phyloP scores from a whole-genome alignment of 2,797 vertebrate genomes.

The Eupleurogrammus muticus region DNA sequence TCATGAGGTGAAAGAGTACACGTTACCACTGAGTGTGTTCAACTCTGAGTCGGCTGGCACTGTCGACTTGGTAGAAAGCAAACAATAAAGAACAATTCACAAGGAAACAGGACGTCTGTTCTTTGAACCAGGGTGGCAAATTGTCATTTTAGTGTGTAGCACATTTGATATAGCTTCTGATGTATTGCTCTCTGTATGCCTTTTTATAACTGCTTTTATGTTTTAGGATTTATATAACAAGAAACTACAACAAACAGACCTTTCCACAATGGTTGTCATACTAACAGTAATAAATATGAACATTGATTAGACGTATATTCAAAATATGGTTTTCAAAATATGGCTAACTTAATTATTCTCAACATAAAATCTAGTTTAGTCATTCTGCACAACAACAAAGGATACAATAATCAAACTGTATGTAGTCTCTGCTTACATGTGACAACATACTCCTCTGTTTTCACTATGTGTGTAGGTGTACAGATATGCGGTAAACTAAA shows the following conservation, averaged over 20 bases:
- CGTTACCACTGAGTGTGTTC: constrained; percentile 18
- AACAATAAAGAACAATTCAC: neutral
- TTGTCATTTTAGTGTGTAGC: neutral
- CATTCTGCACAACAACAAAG: neutral
- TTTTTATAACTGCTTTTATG: too few species aligned
- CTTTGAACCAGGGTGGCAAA: constrained; percentile 13
- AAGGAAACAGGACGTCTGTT: neutral
- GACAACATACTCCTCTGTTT: too few species aligned
- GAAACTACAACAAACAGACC: neutral
- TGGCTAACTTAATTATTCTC: neutral
- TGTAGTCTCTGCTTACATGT: too few species aligned
- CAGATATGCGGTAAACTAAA: too few species aligned
- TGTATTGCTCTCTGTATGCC: too few species aligned
- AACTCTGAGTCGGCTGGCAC: constrained; percentile 1
- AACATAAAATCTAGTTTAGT: neutral
- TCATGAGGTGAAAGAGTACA: constrained; percentile 47
- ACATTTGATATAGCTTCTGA: too few species aligned
- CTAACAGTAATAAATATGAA: neutral
- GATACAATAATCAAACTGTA: neutral
- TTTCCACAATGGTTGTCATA: neutral
- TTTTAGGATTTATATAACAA: constrained; percentile 2
- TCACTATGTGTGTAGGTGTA: too few species aligned
- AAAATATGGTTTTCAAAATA: neutral
- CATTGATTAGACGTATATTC: neutral
- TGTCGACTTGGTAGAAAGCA: neutral